Conservation (phyloP, 2,797 vertebrate species). For the Chiroxiphia lanceolata region DNA sequence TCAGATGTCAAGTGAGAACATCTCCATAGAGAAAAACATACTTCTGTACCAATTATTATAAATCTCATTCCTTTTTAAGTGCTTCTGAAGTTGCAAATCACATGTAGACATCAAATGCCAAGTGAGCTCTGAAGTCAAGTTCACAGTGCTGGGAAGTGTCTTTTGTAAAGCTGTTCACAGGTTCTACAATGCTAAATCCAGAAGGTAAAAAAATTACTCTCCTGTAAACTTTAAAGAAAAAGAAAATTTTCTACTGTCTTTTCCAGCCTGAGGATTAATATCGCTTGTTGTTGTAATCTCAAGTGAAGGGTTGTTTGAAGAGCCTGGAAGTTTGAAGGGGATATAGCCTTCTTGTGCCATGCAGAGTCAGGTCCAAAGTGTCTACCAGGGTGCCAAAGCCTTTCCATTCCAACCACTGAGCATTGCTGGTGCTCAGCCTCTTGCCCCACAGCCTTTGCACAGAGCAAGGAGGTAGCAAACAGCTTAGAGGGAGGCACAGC, state of each 20-base stretch:
- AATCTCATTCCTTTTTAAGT: not conserved
- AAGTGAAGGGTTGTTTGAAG: not conserved
- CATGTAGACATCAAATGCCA: not conserved
- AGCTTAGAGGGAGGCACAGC: not conserved
- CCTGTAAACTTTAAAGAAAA: not conserved
- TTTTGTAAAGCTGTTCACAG: not conserved
- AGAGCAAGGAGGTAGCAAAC: not conserved
- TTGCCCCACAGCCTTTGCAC: not conserved
- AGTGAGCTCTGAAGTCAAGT: not conserved
- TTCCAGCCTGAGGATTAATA: not conserved
- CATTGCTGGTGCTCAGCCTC: not conserved
- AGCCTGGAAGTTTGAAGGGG: not conserved
- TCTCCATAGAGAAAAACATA: not conserved
- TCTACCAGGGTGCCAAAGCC: not conserved
- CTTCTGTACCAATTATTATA: not conserved
- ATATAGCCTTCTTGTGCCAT: not conserved
- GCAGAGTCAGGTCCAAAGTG: not conserved
- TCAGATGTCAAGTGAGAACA: not conserved
- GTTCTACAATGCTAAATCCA: not conserved
- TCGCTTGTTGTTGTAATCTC: not conserved
- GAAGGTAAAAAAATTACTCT: not conserved
- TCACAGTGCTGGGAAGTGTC: not conserved
- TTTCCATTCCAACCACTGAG: not conserved
- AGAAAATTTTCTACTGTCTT: not conserved
- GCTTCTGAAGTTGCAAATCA: not conserved